phyloP scores from a whole-genome alignment of 2,797 vertebrate species.

The Taenioides sp. region DNA sequence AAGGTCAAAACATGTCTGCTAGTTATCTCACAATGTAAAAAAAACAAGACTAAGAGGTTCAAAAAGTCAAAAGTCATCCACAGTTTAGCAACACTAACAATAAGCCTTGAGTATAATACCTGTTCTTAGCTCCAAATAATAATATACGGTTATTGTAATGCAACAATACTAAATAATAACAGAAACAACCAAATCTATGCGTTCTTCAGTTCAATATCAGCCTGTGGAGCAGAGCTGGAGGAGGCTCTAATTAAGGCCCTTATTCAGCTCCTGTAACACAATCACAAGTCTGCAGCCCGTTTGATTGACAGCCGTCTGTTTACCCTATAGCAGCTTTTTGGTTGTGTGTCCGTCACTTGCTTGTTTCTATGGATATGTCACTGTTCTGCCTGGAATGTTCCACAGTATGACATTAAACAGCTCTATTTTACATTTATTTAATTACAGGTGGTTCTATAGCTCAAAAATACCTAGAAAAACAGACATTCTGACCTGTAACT shows the following conservation, averaged over 20 bases:
- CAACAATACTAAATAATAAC: neutral
- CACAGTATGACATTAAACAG: no score
- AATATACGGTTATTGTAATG: neutral
- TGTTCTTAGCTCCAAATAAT: neutral
- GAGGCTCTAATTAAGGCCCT: neutral
- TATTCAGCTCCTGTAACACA: neutral
- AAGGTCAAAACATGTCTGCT: no score
- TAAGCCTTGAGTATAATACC: neutral
- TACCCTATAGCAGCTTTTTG: neutral
- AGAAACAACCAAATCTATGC: neutral
- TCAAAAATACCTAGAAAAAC: no score
- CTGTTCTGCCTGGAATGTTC: no score
- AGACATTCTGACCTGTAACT: no score
- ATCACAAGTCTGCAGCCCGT: neutral
- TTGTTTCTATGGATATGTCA: no score
- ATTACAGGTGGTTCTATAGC: no score
- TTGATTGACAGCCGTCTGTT: neutral
- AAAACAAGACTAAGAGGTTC: no score
- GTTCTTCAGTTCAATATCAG: neutral
- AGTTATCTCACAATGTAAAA: no score
- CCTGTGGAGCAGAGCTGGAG: neutral
- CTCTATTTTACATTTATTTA: no score
- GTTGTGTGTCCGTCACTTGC: no score
- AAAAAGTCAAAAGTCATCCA: neutral
- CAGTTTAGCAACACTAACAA: neutral